Percentiles rank a stretch among this genome's conserved stretches.
Conservation (phyloP, 2,113 vertebrate genomes). For the Leucopsar rothschildi region DNA sequence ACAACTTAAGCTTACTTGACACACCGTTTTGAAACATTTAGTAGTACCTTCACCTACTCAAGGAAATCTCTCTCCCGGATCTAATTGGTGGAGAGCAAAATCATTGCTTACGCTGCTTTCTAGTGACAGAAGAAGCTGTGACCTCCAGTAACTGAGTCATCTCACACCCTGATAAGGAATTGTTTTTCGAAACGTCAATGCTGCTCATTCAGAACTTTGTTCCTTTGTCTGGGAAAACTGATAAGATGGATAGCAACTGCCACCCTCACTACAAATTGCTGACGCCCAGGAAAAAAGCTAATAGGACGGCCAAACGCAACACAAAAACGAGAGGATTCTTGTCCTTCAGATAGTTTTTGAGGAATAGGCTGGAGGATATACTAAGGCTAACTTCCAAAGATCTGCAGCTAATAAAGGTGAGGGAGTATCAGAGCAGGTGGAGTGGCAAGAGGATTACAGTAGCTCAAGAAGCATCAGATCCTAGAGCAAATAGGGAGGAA, state of each 20-base stretch:
- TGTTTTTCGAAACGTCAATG: conserved; percentile 38
- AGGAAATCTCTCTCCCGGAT: not conserved
- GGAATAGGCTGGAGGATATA: not conserved
- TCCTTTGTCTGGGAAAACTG: conserved; percentile 22
- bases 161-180: conserved; percentile 41
- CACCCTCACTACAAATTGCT: not conserved
- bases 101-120: not conserved
- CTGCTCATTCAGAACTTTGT: conserved; percentile 49
- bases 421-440: not conserved
- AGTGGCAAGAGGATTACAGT: not conserved
- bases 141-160: conserved; percentile 48
- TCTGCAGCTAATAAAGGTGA: not conserved
- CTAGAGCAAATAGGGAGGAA: not conserved
- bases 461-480: not conserved
- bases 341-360: not conserved
- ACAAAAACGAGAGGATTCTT: not conserved
- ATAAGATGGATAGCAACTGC: conserved; percentile 44
- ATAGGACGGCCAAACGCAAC: not conserved
- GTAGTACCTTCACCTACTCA: not conserved
- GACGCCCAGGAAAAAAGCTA: not conserved
- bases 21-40: not conserved
- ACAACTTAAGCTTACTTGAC: not conserved
- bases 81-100: not conserved
- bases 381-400: not conserved
- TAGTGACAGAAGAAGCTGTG: not conserved